A percentile compares a stretch with the other conserved stretches of the same genome.
phyloP scores from a whole-genome alignment of 2,113 vertebrate genomes.

The Pyxicephalus adspersus region DNA sequence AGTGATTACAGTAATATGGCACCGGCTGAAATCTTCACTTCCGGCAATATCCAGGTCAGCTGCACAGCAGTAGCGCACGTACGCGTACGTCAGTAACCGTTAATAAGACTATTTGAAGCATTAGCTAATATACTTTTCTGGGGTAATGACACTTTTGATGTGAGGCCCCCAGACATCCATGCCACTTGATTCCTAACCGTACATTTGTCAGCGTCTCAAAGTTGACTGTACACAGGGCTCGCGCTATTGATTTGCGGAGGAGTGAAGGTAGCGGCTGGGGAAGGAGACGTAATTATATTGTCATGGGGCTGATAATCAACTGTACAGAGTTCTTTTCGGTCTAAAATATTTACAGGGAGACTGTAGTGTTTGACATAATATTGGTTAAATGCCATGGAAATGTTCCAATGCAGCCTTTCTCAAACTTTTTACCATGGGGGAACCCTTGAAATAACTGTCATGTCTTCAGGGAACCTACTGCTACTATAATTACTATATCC shows the following conservation, averaged over 20 bases:
- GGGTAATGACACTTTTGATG: conserved; percentile 23
- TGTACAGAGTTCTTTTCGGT: not conserved
- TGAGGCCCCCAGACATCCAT: conserved; percentile 14
- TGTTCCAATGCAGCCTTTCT: too few species aligned
- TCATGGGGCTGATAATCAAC: not conserved
- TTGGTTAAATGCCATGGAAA: too few species aligned
- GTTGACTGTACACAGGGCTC: not conserved
- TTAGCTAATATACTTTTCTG: conserved; percentile 20
- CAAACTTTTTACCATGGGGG: too few species aligned
- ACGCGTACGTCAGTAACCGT: not conserved
- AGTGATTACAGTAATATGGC: not conserved
- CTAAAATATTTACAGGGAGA: too few species aligned
- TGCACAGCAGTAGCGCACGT: not conserved
- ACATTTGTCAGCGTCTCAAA: conserved; percentile 20
- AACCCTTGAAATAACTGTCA: too few species aligned
- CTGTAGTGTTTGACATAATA: too few species aligned
- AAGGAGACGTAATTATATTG: not conserved
- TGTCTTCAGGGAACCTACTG: too few species aligned
- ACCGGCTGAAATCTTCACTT: not conserved
- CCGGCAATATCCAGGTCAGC: conserved; percentile 9
- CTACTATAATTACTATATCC: too few species aligned
- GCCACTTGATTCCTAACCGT: conserved; percentile 13
- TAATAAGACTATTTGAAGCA: conserved; percentile 21
- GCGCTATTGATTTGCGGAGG: conserved; percentile 16
- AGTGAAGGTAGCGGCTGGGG: not conserved